Base-by-base conservation (phyloP, 92 coral and sea anemone species). In the Zoanthus sociatus region DNA sequence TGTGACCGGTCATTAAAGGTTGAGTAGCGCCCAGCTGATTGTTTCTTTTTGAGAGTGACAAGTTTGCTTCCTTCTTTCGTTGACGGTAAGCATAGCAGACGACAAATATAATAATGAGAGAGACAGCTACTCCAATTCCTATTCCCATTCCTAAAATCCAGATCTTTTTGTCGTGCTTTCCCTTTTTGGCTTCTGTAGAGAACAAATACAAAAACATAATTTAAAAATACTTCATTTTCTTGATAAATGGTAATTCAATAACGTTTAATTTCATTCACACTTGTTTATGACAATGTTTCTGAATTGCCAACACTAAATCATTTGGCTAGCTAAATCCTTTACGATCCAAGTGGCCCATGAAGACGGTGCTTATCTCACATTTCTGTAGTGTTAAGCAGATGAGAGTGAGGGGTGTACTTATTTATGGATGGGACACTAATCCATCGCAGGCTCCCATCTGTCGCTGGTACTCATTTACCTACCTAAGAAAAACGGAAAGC, bases 141-240 rank as follows among this genome's bases (percentile, higher is more conserved):
- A 77, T 77, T 14, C 66, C 82, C 18, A 77, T 0, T 26, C 15
- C 48, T 14, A 77, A 76, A 9, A 18, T 77, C 82, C 82, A 55
- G 17, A 8, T 30, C 53, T 12, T 54, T 20, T 7, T 58, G 20
- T 53, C n/a, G 4, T 30, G 9, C 63, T 0, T 18, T 12, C 9
- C 26, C 6, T 6, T 17, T 26, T 32, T 54, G 66, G 68, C 68
- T 11, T 6, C 68, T 76, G 26, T 30, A 54, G 14, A 77, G 4
- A 26, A 50, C 18, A 7, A 7, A 21, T 12, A 11, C 50, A 51
- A 51, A 37, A 50, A 5, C 32, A 33, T 20, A 18, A 9, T 7
- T 26, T 5, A 12, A 17, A 14, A 26, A 7, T 14, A 61, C 68
- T 18, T 61, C 68, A 3, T 61, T 61, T 61, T 26, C 26, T 61